Conservation (phyloP, 2,113 vertebrate genomes). For the Stigmatopora nigra region DNA sequence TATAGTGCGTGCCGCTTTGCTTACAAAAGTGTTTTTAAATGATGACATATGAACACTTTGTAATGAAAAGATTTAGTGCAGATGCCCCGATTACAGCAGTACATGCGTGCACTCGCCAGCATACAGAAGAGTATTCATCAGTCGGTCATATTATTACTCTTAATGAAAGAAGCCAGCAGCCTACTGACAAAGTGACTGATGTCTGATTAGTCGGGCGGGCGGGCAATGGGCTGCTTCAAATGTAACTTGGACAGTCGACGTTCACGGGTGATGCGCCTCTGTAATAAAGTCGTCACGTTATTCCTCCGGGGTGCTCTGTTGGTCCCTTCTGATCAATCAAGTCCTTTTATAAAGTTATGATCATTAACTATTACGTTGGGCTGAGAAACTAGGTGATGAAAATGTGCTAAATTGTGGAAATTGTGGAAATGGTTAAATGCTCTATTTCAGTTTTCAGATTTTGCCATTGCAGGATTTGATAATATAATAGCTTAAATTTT, state of each 20-base stretch:
- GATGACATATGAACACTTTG: constrained; percentile 92
- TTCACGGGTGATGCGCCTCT: constrained; percentile 56
- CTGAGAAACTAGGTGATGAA: constrained; percentile 41
- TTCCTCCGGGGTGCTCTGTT: constrained; percentile 63
- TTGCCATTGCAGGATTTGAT: no score
- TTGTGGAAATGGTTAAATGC: no score
- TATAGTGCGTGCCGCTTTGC: constrained; percentile 71
- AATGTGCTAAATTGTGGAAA: no score
- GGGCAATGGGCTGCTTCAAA: constrained; percentile 65
- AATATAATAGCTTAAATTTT: no score
- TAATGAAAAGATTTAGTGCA: constrained; percentile 80
- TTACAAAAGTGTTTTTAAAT: constrained; percentile 98
- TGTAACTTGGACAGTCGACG: constrained; percentile 57
- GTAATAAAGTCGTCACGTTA: constrained; percentile 83
- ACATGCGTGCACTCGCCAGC: constrained; percentile 43
- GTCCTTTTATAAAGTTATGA: constrained; percentile 79
- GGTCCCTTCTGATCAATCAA: constrained; percentile 76
- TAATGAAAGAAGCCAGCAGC: constrained; percentile 84
- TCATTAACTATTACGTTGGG: constrained; percentile 73
- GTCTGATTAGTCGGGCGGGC: constrained; percentile 80
- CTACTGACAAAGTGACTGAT: constrained; percentile 88
- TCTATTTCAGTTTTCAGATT: no score
- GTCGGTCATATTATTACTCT: constrained; percentile 80
- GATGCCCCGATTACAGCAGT: constrained; percentile 65
- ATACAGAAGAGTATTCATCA: constrained; percentile 82